phyloP scores from a whole-genome alignment of 2,888 invertebrate species.

The Parnassius mnemosyne region DNA sequence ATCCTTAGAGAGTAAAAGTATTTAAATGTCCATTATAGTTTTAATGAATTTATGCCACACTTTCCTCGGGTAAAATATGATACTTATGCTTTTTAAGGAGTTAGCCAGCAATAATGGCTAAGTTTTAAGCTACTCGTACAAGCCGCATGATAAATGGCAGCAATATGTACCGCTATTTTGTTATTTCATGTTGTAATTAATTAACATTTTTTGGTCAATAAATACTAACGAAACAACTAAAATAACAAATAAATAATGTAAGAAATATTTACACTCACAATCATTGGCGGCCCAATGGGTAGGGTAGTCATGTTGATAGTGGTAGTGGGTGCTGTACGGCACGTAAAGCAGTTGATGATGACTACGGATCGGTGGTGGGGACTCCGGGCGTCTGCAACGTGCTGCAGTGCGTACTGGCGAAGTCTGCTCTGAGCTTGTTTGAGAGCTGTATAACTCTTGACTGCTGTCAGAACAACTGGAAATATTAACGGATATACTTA shows the following conservation, averaged over 20 bases:
- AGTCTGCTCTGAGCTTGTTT: slow-evolving; percentile 72
- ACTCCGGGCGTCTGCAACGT: slow-evolving; percentile 81
- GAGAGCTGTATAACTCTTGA: slow-evolving; percentile 72
- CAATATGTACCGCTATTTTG: no score
- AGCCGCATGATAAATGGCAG: no score
- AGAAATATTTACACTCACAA: slow-evolving; percentile 47
- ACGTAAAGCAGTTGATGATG: slow-evolving; percentile 86
- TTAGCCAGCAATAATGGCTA: no score
- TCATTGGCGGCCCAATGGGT: slow-evolving; percentile 58
- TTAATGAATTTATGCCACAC: no score
- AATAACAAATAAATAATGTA: neutral
- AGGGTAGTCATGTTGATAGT: slow-evolving; percentile 62
- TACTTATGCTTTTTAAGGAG: no score
- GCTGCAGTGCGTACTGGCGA: slow-evolving; percentile 62
- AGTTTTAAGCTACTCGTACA: no score
- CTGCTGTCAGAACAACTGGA: slow-evolving; percentile 71
- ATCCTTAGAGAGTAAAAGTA: no score
- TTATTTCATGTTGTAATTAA: no score
- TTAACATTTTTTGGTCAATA: no score
- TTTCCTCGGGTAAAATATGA: no score
- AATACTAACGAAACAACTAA: no score
- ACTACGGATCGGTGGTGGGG: slow-evolving; percentile 84
- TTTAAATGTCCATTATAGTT: no score
- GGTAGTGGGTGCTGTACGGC: slow-evolving; percentile 81
- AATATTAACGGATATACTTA: neutral